Base-by-base conservation (phyloP, 2,797 vertebrate genomes). In the Sphenodon punctatus region DNA sequence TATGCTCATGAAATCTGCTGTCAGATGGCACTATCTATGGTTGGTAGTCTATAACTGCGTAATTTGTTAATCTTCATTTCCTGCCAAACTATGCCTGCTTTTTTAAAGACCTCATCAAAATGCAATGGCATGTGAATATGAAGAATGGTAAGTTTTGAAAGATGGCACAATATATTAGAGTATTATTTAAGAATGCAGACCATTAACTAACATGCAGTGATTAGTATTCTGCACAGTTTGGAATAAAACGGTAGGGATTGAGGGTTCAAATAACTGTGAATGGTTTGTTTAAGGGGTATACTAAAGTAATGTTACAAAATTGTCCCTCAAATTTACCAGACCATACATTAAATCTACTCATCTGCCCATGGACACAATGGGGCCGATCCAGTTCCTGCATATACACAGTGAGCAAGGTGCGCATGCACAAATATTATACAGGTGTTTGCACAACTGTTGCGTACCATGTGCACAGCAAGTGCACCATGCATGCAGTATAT, bases 21-120 rank as follows among this genome's bases (percentile, higher is more conserved):
- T 77, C 73, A 85, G 82, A 88, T 85, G 80, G 85, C 84, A 74
- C 76, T 45, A 82, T 72, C 36, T 42, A 87, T 88, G 73, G 76
- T 63, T 84, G 10, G 36, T 23, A 80, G 75, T 27, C 72, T 65
- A 83, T 22, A 64, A 82, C 66, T 80, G 76, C 85, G 77, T 59
- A 55, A 83, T 89, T 85, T 78, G 42, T 82, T 89, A 45, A 56
- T 75, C 66, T 30, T 79, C 72, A 30, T 80, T 90, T 80, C 20
- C 42, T 89, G 43, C 71, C 60, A 53, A 55, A 53, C 51, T 55
- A 67, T 61, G 36, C 20, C 73, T 11, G 4, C 41, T 83, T 88
- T 69, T 73, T 60, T 71, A 88, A 34, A 5, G 5, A 5, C 19
- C 15, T 1, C 42, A 63, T 74, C 69, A 68, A 77, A 89, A 71